These are phyloP conservation scores for Brachionus asplanchnoidis DNA, from an alignment of 1,140 invertebrate species.

Conservation along the genomic window DNA sequence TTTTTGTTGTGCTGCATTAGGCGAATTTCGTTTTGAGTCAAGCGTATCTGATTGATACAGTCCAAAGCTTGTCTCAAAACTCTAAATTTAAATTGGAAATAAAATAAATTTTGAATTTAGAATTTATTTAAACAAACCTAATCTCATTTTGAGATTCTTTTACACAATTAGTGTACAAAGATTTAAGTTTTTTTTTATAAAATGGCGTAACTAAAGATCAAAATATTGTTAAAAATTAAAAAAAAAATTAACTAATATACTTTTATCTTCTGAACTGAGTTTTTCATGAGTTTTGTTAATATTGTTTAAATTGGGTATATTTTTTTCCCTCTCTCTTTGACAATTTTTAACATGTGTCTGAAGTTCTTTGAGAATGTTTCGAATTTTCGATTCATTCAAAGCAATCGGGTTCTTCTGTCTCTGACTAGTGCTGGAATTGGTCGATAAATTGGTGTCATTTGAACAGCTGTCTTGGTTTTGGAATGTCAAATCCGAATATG, in stretches of 20 bases:
- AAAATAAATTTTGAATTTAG: background rate
- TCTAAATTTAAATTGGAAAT: background rate
- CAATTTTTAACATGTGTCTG: slow-evolving; percentile 18
- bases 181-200: slow-evolving; percentile 12
- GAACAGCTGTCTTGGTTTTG: slow-evolving; percentile 21
- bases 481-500: background rate
- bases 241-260: background rate
- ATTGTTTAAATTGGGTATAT: background rate
- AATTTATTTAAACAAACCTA: background rate
- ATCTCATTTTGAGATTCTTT: slow-evolving; percentile 40
- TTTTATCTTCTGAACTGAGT: background rate
- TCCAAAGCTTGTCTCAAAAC: slow-evolving; percentile 22
- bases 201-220: background rate
- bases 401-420: background rate
- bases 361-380: background rate
- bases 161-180: background rate
- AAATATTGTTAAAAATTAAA: background rate
- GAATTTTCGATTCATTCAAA: slow-evolving; percentile 5
- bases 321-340: slow-evolving; percentile 19
- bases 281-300: slow-evolving; percentile 11
- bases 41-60: slow-evolving; percentile 21
- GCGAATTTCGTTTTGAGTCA: slow-evolving; percentile 29
- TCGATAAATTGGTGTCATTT: slow-evolving; percentile 8
- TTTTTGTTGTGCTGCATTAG: slow-evolving; percentile 31
- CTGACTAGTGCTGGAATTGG: background rate